A percentile compares a stretch with the other conserved stretches of the same genome.
These are phyloP conservation scores for Drosophila siamana DNA, from an alignment of 2,888 invertebrate species.

Conservation along the genomic window DNA sequence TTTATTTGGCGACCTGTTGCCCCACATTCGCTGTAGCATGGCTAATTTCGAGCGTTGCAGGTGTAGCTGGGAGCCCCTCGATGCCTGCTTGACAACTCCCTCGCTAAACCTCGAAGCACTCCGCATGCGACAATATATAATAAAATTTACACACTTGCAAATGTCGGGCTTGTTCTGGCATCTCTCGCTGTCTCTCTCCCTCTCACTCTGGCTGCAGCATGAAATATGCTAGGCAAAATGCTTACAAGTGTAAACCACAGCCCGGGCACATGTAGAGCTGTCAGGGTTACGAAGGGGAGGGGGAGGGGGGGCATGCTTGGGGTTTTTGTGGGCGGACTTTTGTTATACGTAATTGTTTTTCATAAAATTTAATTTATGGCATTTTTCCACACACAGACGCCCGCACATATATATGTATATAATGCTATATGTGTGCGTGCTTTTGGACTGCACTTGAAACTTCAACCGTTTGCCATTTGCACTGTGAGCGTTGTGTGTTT, in stretches of 20 bases:
- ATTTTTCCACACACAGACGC: slow-evolving; percentile 67
- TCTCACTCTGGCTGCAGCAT: no score
- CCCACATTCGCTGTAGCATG: slow-evolving; percentile 49
- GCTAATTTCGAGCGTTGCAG: slow-evolving; percentile 71
- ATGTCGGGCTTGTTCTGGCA: slow-evolving; percentile 34
- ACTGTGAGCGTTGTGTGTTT: slow-evolving; percentile 27
- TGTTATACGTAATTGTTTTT: slow-evolving; percentile 76
- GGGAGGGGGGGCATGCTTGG: background rate
- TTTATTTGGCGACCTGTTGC: slow-evolving; percentile 68
- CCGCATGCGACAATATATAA: slow-evolving; percentile 55
- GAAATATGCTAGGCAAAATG: slow-evolving; percentile 76
- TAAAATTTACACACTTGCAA: slow-evolving; percentile 78
- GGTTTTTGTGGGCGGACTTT: slow-evolving; percentile 43
- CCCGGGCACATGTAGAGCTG: slow-evolving; percentile 70
- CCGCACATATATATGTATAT: no score
- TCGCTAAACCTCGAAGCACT: slow-evolving; percentile 8
- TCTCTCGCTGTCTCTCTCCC: no score
- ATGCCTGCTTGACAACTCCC: background rate
- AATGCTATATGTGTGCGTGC: slow-evolving; percentile 45
- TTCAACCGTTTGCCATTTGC: slow-evolving; percentile 63
- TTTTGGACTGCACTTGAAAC: slow-evolving; percentile 71
- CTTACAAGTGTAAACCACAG: slow-evolving; percentile 81
- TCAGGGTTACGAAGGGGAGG: no score
- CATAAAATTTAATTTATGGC: slow-evolving; percentile 80
- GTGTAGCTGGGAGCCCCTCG: no score